phyloP scores from a whole-genome alignment of 2,797 vertebrate genomes.

The Mionectes olivaceus region DNA sequence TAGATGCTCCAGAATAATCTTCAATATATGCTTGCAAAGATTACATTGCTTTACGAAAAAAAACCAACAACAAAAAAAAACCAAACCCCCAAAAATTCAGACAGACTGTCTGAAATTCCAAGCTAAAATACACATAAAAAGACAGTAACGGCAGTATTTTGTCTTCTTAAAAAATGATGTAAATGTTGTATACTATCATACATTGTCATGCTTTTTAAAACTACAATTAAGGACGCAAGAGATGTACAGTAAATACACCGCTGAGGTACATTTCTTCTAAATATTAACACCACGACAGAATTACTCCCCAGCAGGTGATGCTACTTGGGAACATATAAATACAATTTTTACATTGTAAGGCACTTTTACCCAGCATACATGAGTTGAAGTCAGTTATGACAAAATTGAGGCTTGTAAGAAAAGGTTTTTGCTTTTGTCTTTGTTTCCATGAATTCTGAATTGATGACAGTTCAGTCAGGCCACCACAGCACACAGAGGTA shows the following conservation, averaged over 20 bases:
- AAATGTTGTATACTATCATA: constrained; percentile 83
- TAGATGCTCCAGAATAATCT: constrained; percentile 81
- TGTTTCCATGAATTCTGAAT: constrained; percentile 62
- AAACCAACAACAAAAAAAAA: neutral
- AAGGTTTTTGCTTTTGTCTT: constrained; percentile 61
- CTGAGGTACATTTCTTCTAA: constrained; percentile 82
- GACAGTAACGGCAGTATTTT: constrained; percentile 79
- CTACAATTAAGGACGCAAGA: constrained; percentile 79
- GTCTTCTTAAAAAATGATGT: constrained; percentile 78
- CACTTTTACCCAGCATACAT: constrained; percentile 84
- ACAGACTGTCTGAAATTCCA: constrained; percentile 73
- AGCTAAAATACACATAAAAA: constrained; percentile 79
- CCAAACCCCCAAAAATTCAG: neutral
- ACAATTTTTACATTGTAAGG: constrained; percentile 85
- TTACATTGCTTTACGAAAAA: constrained; percentile 74
- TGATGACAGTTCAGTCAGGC: constrained; percentile 51
- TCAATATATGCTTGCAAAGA: constrained; percentile 79
- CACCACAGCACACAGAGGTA: constrained; percentile 74
- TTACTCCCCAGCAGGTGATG: constrained; percentile 79
- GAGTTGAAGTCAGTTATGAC: constrained; percentile 71
- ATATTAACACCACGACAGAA: constrained; percentile 80
- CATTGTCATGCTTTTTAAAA: constrained; percentile 83
- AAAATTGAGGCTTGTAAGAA: constrained; percentile 64
- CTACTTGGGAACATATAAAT: constrained; percentile 84
- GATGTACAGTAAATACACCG: constrained; percentile 83